Base-by-base conservation (phyloP, 2,888 invertebrate genomes). In the Tiliacea aurago region DNA sequence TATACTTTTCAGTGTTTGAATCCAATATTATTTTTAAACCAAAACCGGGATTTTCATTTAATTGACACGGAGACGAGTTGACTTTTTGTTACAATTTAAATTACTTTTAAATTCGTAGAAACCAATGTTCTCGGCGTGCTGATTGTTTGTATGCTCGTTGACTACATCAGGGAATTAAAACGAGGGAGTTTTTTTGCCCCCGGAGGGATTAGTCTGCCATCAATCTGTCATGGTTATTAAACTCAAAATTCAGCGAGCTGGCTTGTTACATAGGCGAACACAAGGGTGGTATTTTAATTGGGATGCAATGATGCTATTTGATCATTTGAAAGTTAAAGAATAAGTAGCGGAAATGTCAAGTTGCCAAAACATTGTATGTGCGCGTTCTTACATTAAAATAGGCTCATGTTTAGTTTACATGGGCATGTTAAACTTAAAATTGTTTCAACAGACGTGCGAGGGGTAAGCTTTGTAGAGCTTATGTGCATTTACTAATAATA, bases 401-500 rank as follows among this genome's bases (percentile, higher is more conserved):
- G 5, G 15, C 9, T 43, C 1, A 20, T 45, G 33, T 49, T 58
- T 59, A 33, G 11, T 43, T 15, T 43, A 15, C 13, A 28, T 18
- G 18, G 37, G 6, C 37, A 37, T 37, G 6, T 37, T 23, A 28
- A 59, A 18, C 6, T 20, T 43, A 7, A n/a, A n/a, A 37, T 47
- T 33, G 15, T 33, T 51, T 1, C 51, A 45, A 47, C 43, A 43
- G 9, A 73, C 20, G 37, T 66, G 59, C 33, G 71, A 69, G 70
- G 71, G 9, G 20, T 72, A 5, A 15, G 69, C 63, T 79, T 74
- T 78, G 71, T 71, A 62, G 41, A 64, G 11, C 28, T n/a, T n/a
- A 3, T 28, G 33, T 58, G 70, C 76, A 83, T 86, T 88, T 84
- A 86, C 85, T 88, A 90, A 87, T 90, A 87, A 87, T 90, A 87